phyloP scores from a whole-genome alignment of 2,888 invertebrate genomes.

The Diloba caeruleocephala region DNA sequence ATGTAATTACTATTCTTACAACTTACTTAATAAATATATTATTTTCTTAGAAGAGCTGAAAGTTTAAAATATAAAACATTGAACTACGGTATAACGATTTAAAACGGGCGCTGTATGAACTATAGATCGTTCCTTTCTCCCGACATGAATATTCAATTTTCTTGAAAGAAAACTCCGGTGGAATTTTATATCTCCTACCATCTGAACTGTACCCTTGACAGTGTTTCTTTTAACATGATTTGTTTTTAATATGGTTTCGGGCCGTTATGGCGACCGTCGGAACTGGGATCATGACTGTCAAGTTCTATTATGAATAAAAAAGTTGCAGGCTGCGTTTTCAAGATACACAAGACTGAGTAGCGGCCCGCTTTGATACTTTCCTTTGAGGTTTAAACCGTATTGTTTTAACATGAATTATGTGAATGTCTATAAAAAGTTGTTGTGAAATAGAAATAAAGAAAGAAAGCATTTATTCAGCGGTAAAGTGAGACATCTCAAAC shows the following conservation, averaged over 20 bases:
- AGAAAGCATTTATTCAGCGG: too few species aligned
- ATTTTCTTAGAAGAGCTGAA: slow-evolving; percentile 22
- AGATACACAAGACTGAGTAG: too few species aligned
- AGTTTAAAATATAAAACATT: slow-evolving; percentile 34
- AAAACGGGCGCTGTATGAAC: slow-evolving; percentile 50
- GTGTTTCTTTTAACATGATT: slow-evolving; percentile 10
- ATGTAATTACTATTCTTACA: slow-evolving; percentile 13
- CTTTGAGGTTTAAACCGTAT: too few species aligned
- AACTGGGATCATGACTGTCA: too few species aligned
- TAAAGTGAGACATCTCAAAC: too few species aligned
- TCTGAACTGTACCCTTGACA: slow-evolving; percentile 20
- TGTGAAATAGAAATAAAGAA: too few species aligned
- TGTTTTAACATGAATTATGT: too few species aligned
- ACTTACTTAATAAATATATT: slow-evolving; percentile 18
- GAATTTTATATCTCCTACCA: slow-evolving; percentile 59
- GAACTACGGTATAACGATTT: slow-evolving; percentile 34
- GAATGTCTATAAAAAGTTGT: too few species aligned
- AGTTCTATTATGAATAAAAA: too few species aligned
- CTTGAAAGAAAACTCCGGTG: slow-evolving; percentile 65
- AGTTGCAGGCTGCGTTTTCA: too few species aligned
- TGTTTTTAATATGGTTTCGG: slow-evolving; percentile 2
- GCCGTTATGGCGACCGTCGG: slow-evolving; percentile 2
- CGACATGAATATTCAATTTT: slow-evolving; percentile 76
- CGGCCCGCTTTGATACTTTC: too few species aligned
- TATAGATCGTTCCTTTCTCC: slow-evolving; percentile 59